Evolutionary conservation across 1,140 invertebrate species (phyloP), one percentile per base, ranked within the genome.

Genomic region (Macrobrachium rosenbergii): DNA sequence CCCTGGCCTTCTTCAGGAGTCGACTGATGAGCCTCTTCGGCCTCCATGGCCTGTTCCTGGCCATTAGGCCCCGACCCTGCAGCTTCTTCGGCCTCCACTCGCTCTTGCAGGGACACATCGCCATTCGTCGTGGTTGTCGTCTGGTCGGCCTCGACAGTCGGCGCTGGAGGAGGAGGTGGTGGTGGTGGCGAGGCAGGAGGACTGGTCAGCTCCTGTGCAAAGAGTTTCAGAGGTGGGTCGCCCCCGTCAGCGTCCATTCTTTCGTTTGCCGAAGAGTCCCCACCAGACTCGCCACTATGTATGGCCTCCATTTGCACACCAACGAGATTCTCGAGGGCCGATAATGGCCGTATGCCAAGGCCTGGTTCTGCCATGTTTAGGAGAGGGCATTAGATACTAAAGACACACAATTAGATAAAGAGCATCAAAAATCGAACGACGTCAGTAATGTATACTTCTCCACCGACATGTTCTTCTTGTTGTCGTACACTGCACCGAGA

Each of bases 281-380:
- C 73, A n/a, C 37, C 45, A 21, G 81, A 63, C 60, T 80, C 82
- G n/a, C 67, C 79, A 63, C 69, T 78, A 82, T 62, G 85, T 81
- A 87, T 75, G 76, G 60, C 76, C 52, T 72, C 88, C 69, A 75
- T 87, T 72, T 89, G 84, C 81, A 87, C 88, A 59, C 80, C 83
- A 45, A 89, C 88, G 37, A 89, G 69, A 72, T 82, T 89, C 52
- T 89, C 88, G 73, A 89, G 80, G 45, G 88, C 79, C 82, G 88
- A 79, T 79, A 89, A 77, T 37, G 88, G 88, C 80, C 85, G 62
- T 59, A 89, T 78, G 83, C 87, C 80, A 72, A 89, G 80, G 62
- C 83, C 79, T 67, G 88, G 76, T 77, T 89, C 88, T 73, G 88
- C 88, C 88, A 89, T 89, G 52, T 76, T 87, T 23, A 59, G 72